Base-by-base conservation (phyloP, 2,797 vertebrate species). In the Ctenopoma multispine region DNA sequence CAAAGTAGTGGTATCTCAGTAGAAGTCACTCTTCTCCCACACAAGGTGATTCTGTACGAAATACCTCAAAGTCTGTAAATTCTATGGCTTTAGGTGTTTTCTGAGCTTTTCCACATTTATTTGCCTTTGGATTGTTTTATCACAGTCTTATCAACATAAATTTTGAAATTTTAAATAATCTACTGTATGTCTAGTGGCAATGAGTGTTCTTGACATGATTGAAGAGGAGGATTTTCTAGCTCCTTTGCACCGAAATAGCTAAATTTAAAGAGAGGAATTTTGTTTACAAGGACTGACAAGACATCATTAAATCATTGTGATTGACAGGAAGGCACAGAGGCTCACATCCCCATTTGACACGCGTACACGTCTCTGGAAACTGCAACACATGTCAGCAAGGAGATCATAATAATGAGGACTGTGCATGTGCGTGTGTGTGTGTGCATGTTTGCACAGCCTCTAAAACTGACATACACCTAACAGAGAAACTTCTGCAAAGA, bases 361-460 rank as follows among this genome's bases (percentile, higher is more conserved):
- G 64, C 38, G 67, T 17, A 2, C 69, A 49, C 18, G 38, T 65
- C 49, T 66, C 57, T 61, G 66, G 57, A 56, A 48, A 43, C 6
- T 62, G 75, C 61, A 58, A 31, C 53, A 47, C 31, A 62, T 72
- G 75, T 69, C 59, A 80, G 31, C 5, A 53, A 58, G 47, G 31
- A 66, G 29, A 24, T 63, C 66, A 75, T 47, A 54, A 68, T 84
- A 86, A 84, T 82, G 72, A 84, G 72, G 53, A 12, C 12, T 15
- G 47, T 11, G 23, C 71, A 60, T 67, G 69, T 43, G 2, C 51
- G 24, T 24, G 24, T 24, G 24, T 24, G 24, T 24, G 24, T 24
- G 24, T 24, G 4, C 4, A 4, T 74, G 63, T 67, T 65, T 38
- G 1, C 56, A 61, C 27, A 49, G 23, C 61, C 20, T 59, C 12